Evolutionary conservation across 2,888 invertebrate genomes (phyloP), one percentile per base, ranked within the genome.

Genomic region (Rotaria socialis): DNA sequence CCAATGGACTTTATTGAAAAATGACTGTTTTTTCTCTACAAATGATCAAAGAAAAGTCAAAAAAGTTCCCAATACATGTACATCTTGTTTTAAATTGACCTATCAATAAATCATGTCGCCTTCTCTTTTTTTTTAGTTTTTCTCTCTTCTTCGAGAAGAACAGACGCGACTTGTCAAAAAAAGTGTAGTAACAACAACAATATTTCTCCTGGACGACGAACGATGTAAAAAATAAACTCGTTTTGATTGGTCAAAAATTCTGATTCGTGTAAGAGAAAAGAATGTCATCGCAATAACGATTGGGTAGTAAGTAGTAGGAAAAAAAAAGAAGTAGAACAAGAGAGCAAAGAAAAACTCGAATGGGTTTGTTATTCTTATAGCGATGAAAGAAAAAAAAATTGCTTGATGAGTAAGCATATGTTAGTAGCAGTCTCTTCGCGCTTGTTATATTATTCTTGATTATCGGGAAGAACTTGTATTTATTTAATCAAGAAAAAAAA

Each of bases 361-460:
- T 67, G 67, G 67, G 35, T 35, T 67, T 67, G 67, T 67, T 67
- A 67, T 67, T 67, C 67, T 67, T 67, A 67, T 67, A 35, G 35
- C 14, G 35, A 67, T 35, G 67, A 41, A 67, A 67, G 67, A 67
- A 41, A 67, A 55, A 55, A 67, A 67, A 67, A 67, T 35, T 67
- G 67, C 67, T 67, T 67, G 67, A 67, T 67, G 67, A 67, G 67
- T 67, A 67, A 67, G 67, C 67, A 67, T 67, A 67, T 27, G 67
- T 27, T 67, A 67, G 67, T 67, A 67, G 67, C 67, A 67, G 35
- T 67, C 67, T 67, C 67, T 67, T 67, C 41, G 35, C 41, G 35
- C 67, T 35, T 67, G 35, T 67, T 27, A 67, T 67, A 67, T 67
- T 67, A 67, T 67, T 67, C 35, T 67, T 67, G 67, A 67, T 67